phyloP scores from a whole-genome alignment of 35 echinoderm and acorn worm genomes.

The Patiria miniata region DNA sequence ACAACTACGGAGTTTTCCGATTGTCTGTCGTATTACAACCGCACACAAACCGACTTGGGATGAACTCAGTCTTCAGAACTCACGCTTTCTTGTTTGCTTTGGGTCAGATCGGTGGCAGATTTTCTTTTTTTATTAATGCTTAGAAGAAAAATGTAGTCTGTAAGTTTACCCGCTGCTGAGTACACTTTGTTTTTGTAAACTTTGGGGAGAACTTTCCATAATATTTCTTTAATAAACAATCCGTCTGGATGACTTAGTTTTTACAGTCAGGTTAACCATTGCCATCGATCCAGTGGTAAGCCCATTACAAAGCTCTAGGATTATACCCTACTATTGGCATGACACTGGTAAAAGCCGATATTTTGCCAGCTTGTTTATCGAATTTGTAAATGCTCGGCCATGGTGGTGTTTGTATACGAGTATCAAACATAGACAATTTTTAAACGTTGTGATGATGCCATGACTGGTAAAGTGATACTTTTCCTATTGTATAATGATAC shows the following conservation, averaged over 20 bases:
- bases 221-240: constrained; percentile 19
- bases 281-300: not conserved
- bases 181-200: constrained; percentile 19
- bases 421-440: no score
- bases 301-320: not conserved
- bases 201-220: constrained; percentile 6
- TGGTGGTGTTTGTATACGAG: no score
- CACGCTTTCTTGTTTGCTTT: constrained; percentile 13
- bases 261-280: no score
- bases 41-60: not conserved
- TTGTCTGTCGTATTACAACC: not conserved
- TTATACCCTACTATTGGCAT: not conserved
- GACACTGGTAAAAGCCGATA: not conserved
- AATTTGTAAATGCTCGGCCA: no score
- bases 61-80: not conserved
- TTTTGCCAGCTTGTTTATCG: no score
- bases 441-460: no score
- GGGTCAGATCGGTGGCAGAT: not conserved
- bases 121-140: not conserved
- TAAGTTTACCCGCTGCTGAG: not conserved
- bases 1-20: not conserved
- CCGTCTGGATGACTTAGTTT: not conserved
- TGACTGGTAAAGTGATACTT: no score
- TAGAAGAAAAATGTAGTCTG: not conserved
- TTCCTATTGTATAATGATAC: no score